Base-by-base conservation (phyloP, 2,888 invertebrate genomes). In the Aporophyla nigra region DNA sequence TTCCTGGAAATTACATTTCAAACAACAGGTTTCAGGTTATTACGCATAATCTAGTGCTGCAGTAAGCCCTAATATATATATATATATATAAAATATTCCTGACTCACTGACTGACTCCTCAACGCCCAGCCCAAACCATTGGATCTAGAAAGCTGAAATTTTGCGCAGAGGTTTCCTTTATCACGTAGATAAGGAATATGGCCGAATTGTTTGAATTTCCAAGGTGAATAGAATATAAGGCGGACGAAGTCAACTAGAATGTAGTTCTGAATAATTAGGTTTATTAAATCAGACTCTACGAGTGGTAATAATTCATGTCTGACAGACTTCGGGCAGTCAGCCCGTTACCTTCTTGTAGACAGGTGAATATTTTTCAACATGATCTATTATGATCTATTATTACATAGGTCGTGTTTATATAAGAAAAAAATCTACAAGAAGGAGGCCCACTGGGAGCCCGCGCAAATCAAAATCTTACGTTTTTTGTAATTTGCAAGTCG, bases 1-100 rank as follows among this genome's bases (percentile, higher is more conserved):
- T 76, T 51, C 75, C 75, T 76, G 75, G 49, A 76, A 76, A 76
- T 78, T 78, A 75, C 46, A 76, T 76, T 76, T 76, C 40, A 75
- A 76, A 76, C 43, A 76, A 65, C 14, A 65, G n/a, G n/a, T 43
- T 27, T 74, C 63, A 75, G 49, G 19, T 63, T 63, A 74, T 54
- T 53, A 56, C n/a, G 63, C 40, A 19, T 63, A 49, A 63, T 56
- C 63, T 54, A 27, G 67, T 71, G 71, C 67, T 67, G 21, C n/a
- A 67, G 53, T 12, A 72, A 54, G 69, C 56, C 7, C n/a, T 33
- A 27, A 46, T 43, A 67, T 6, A 27, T 6, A 71, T 21, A 72
- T 46, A 66, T 19, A 49, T 14, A 72, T 46, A 66, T 19, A 49
- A 10, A 56, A 24, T 21, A 49, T 2, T 46, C 46, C 33, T 33